These are phyloP conservation scores for Steinernema scapterisci DNA, from an alignment of 2,888 invertebrate species.

Conservation along the genomic window DNA sequence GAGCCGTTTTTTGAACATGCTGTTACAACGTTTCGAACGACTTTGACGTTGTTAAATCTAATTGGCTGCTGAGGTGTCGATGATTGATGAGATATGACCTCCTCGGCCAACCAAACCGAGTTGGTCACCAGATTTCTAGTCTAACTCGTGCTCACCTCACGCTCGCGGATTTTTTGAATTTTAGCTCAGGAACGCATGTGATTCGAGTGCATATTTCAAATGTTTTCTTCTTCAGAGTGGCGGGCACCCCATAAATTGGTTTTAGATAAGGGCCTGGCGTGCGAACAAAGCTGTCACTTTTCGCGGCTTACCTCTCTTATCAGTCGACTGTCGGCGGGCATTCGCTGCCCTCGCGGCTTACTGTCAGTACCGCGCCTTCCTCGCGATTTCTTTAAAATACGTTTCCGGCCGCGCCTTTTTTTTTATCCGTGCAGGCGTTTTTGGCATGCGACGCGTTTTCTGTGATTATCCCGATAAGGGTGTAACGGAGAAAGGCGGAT, in stretches of 20 bases:
- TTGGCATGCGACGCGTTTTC: background rate
- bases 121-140: conserved; percentile 11
- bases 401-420: background rate
- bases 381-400: background rate
- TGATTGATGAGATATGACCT: conserved; percentile 13
- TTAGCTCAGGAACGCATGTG: background rate
- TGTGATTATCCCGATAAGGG: conserved; percentile 19
- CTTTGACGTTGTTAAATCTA: background rate
- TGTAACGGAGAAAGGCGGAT: conserved; percentile 1
- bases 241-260: conserved; percentile 1
- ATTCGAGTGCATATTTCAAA: conserved; percentile 15
- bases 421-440: background rate
- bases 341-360: background rate
- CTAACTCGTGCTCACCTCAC: background rate
- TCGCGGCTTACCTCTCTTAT: conserved; percentile 24
- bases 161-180: background rate
- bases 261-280: conserved; percentile 12
- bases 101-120: background rate
- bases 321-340: background rate
- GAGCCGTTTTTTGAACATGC: background rate
- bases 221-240: conserved; percentile 3
- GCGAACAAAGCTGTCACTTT: conserved; percentile 29
- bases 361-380: background rate
- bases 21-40: background rate
- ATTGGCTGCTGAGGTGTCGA: background rate